Evolutionary conservation across 2,797 vertebrate species (phyloP).

Genomic region (Cebuella pygmaea): DNA sequence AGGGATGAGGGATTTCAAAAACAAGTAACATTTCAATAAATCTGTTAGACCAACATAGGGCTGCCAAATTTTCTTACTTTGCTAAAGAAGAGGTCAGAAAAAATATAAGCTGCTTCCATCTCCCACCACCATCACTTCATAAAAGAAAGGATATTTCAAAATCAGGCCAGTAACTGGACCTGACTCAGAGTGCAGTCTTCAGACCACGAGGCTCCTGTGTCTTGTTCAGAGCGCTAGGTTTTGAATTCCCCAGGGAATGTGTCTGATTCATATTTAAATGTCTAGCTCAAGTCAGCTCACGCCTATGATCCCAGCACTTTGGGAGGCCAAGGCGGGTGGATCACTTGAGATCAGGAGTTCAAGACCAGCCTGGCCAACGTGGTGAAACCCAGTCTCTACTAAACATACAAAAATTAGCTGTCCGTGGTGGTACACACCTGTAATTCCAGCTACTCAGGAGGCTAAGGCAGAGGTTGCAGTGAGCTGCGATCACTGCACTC

Average conservation of each 20-base stretch:
- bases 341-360: background rate
- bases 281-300: background rate
- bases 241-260: background rate
- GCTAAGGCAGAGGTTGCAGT: background rate
- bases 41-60: background rate
- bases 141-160: background rate
- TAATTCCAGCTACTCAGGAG: background rate
- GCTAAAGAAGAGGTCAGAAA: background rate
- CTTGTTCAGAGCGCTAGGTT: background rate
- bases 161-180: background rate
- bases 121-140: background rate
- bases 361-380: background rate
- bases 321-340: background rate
- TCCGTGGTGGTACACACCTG: background rate
- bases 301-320: background rate
- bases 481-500: background rate
- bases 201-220: rapidly evolving
- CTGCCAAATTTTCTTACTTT: background rate
- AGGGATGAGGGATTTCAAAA: background rate
- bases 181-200: background rate
- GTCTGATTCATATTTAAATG: background rate
- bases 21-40: background rate
- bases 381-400: background rate
- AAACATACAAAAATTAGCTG: background rate
- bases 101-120: background rate